phyloP scores from a whole-genome alignment of 1,140 invertebrate genomes.

The Drosophila tropicalis region DNA sequence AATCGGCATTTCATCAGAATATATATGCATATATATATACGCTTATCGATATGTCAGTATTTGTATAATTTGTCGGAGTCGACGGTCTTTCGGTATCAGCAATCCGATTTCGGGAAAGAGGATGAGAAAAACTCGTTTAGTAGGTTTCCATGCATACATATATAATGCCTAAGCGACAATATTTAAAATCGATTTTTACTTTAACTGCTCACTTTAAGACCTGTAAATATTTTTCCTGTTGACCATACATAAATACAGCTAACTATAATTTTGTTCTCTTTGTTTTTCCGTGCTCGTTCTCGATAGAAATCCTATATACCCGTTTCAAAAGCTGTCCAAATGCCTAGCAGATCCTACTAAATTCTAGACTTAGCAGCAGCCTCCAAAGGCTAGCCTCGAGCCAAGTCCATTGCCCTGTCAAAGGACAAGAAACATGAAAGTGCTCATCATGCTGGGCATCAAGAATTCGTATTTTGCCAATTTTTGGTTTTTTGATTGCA shows the following conservation, averaged over 20 bases:
- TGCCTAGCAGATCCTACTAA: too few relatives aligned
- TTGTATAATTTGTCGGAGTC: conserved; percentile 1
- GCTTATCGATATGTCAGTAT: conserved; percentile 17
- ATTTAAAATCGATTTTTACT: conserved; percentile 20
- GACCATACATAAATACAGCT: conserved; percentile 22
- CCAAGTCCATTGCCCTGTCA: too few relatives aligned
- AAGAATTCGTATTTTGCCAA: too few relatives aligned
- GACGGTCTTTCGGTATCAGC: background rate
- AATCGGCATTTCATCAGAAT: conserved; percentile 5
- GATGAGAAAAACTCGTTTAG: background rate
- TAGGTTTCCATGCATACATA: background rate
- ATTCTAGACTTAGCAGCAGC: too few relatives aligned
- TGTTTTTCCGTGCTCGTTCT: conserved; percentile 28
- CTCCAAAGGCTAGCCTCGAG: too few relatives aligned
- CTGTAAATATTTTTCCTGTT: conserved; percentile 71
- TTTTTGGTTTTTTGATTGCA: too few relatives aligned
- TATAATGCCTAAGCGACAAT: conserved; percentile 32
- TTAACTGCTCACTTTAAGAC: conserved; percentile 22
- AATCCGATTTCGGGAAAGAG: background rate
- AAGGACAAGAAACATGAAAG: too few relatives aligned
- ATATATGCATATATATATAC: background rate
- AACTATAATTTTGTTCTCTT: conserved; percentile 26
- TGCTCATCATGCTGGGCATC: too few relatives aligned
- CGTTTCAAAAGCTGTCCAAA: too few relatives aligned
- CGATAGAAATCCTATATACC: background rate